Evolutionary conservation across 1,140 invertebrate species (phyloP).

Genomic region (Semibalanus balanoides): DNA sequence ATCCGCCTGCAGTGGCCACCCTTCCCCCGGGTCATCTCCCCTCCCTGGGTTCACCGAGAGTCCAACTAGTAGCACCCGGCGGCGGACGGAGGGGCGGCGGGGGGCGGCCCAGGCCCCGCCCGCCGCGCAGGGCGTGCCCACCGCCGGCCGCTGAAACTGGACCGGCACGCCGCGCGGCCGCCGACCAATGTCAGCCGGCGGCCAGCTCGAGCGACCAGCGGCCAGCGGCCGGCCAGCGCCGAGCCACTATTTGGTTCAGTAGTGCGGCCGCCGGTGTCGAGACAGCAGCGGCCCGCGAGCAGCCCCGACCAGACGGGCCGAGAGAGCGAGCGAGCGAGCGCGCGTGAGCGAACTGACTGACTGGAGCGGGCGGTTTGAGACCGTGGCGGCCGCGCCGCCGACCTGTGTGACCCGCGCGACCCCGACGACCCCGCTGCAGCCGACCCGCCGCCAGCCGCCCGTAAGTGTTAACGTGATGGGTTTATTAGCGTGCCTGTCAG

Average conservation of each 20-base stretch:
- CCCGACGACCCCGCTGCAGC: background rate
- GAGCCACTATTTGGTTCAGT: background rate
- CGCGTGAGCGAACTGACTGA: background rate
- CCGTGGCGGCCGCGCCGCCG: no score
- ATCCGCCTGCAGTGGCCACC: background rate
- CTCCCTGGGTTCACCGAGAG: background rate
- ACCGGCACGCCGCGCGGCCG: background rate
- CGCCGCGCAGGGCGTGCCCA: background rate
- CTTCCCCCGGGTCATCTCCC: no score
- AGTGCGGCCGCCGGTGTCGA: background rate
- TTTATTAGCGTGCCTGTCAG: background rate
- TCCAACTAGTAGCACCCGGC: no score
- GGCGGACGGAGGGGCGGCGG: no score
- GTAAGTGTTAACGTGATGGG: background rate
- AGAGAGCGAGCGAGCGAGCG: background rate
- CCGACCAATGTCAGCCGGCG: background rate
- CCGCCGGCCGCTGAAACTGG: background rate
- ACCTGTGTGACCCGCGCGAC: background rate
- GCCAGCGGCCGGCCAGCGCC: no score
- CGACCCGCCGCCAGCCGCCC: background rate
- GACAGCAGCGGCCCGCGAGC: background rate
- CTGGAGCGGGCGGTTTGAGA: no score
- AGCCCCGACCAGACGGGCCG: no score
- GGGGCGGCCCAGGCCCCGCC: background rate
- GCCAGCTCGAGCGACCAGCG: no score